Evolutionary conservation across 1,140 invertebrate species (phyloP), one percentile per base, ranked within the genome.

Genomic region (Drusus annulatus): DNA sequence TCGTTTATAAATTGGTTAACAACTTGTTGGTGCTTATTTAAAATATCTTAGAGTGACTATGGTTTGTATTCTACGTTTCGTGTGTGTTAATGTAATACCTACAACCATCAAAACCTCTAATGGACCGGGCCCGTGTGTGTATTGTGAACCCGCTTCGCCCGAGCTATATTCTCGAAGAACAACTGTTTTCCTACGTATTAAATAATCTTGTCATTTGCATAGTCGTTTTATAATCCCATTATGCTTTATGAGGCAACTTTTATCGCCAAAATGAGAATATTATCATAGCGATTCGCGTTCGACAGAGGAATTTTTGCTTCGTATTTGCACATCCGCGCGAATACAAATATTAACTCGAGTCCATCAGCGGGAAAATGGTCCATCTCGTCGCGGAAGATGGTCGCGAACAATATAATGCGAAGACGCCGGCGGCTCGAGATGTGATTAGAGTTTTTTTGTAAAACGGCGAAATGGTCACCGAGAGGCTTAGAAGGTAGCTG

Each of bases 1-100:
- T 69, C 65, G 65, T 69, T 50, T 23, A 69, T 45, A 69, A 69
- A 69, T 69, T 69, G 65, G 65, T 69, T 51, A 63, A 63, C 62
- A 13, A 63, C 62, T n/a, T 28, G 23, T 63, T 69, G 65, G 65
- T 36, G 28, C 65, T 69, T 50, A 69, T 69, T 69, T 69, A 19
- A 69, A 69, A 69, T 10, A 21, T 36, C 17, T 69, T 45, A 17
- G 36, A 69, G 17, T 69, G 17, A 19, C 51, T 63, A 62, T 62
- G 60, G 23, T 16, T 56, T 56, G n/a, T 60, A 60, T 60, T 60
- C 23, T 13, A 45, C 36, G 10, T 45, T 45, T 45, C 10, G 36
- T 13, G 36, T 45, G 54, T 56, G 54, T 56, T 56, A 56, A 56
- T 56, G 19, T 56, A n/a, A 7, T n/a, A 56, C 7, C 54, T 56